phyloP scores from a whole-genome alignment of 2,113 vertebrate species.

The Bothrops jararaca region DNA sequence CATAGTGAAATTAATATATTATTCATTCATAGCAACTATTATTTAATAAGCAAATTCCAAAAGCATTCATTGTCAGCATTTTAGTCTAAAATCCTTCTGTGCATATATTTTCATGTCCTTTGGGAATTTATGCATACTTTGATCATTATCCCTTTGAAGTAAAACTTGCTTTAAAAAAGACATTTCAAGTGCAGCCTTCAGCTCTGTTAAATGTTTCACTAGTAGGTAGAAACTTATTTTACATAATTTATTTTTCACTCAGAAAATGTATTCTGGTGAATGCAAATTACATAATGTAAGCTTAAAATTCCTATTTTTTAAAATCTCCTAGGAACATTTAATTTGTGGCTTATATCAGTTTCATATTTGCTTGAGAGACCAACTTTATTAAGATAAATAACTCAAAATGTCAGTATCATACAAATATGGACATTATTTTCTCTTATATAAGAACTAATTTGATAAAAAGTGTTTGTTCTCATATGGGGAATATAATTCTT shows the following conservation, averaged over 20 bases:
- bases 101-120: constrained; percentile 68
- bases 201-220: constrained; percentile 75
- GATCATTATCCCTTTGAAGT: constrained; percentile 84
- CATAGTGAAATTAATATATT: constrained; percentile 67
- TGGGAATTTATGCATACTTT: constrained; percentile 82
- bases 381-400: not conserved
- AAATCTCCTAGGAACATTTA: constrained; percentile 32
- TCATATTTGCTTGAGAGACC: constrained; percentile 1
- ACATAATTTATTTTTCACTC: constrained; percentile 73
- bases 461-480: not conserved
- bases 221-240: constrained; percentile 66
- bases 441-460: too few relatives aligned
- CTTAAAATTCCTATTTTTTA: constrained; percentile 42
- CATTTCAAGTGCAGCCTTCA: constrained; percentile 73
- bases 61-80: constrained; percentile 74
- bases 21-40: constrained; percentile 55
- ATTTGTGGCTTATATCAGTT: not conserved
- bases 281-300: constrained; percentile 25
- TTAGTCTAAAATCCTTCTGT: constrained; percentile 65
- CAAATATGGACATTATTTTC: not conserved
- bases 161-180: constrained; percentile 79
- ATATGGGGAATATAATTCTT: not conserved
- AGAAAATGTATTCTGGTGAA: constrained; percentile 53
- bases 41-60: constrained; percentile 67
- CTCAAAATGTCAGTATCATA: rapidly evolving